Evolutionary conservation across 2,797 vertebrate species (phyloP).

Genomic region (Pachyuromys duprasi): DNA sequence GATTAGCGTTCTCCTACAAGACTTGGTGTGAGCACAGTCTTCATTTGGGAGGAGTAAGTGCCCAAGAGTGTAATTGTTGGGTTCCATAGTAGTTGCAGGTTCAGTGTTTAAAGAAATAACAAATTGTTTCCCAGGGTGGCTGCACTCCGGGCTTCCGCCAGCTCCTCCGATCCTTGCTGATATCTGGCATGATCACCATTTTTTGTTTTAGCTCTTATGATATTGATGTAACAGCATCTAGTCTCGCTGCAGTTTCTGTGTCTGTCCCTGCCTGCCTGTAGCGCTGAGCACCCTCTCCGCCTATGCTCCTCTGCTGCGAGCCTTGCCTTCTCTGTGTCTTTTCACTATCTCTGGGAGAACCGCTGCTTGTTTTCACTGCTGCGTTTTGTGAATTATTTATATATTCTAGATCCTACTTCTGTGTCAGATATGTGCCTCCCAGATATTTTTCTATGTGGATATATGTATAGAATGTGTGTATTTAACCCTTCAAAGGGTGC

Average conservation of each 20-base stretch:
- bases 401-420: not conserved
- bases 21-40: not conserved
- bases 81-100: not conserved
- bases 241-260: not conserved
- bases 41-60: not conserved
- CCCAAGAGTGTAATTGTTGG: not conserved
- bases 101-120: slow-evolving; percentile 22
- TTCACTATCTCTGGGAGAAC: not conserved
- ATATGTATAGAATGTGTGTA: not conserved
- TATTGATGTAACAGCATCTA: not conserved
- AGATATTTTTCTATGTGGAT: slow-evolving; percentile 23
- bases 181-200: not conserved
- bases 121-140: not conserved
- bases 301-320: not conserved
- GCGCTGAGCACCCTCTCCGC: not conserved
- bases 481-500: not conserved
- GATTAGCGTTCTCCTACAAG: not conserved
- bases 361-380: not conserved
- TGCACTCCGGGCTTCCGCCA: not conserved
- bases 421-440: not conserved
- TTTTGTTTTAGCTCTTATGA: not conserved
- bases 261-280: not conserved
- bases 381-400: slow-evolving; percentile 28
- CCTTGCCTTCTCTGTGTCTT: not conserved
- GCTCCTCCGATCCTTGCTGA: not conserved